Conservation (phyloP, 2,113 vertebrate genomes). For the Taurulus bubalis region DNA sequence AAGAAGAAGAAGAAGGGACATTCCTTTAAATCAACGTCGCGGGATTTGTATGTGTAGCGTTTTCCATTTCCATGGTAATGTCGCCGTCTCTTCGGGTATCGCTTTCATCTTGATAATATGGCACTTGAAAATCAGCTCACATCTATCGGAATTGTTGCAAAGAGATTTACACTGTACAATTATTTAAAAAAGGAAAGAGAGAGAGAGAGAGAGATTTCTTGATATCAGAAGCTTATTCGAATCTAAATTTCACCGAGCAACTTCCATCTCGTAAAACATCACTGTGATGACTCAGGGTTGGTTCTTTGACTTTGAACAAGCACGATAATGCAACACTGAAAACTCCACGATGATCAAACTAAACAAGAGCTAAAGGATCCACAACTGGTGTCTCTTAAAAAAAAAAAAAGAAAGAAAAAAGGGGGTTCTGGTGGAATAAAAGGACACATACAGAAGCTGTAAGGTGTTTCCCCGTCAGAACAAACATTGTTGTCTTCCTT, state of each 20-base stretch:
- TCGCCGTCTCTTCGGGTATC: not conserved
- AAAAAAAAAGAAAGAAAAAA: conserved; percentile 8
- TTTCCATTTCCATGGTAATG: not conserved
- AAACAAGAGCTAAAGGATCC: conserved; percentile 17
- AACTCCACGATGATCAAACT: conserved; percentile 21
- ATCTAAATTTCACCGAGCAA: conserved; percentile 58
- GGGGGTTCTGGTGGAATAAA: conserved; percentile 27
- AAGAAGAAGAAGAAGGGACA: not conserved
- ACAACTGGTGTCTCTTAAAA: not conserved
- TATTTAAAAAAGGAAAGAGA: not conserved
- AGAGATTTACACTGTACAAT: conserved; percentile 50
- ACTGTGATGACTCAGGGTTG: conserved; percentile 16
- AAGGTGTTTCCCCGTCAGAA: conserved; percentile 14
- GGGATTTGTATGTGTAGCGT: not conserved
- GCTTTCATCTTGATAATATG: conserved; percentile 43
- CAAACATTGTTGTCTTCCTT: not conserved
- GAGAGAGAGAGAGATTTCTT: not conserved
- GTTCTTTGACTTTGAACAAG: conserved; percentile 29
- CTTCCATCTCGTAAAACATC: conserved; percentile 41
- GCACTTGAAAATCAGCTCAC: conserved; percentile 61
- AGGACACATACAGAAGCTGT: conserved; percentile 29
- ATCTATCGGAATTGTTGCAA: conserved; percentile 1
- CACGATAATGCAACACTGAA: conserved; percentile 33
- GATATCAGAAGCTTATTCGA: conserved; percentile 19
- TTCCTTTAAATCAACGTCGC: not conserved